A percentile compares a stretch with the other conserved stretches of the same genome.
Evolutionary conservation across 2,888 invertebrate species (phyloP).

Genomic region (Leucoptera coffeella): DNA sequence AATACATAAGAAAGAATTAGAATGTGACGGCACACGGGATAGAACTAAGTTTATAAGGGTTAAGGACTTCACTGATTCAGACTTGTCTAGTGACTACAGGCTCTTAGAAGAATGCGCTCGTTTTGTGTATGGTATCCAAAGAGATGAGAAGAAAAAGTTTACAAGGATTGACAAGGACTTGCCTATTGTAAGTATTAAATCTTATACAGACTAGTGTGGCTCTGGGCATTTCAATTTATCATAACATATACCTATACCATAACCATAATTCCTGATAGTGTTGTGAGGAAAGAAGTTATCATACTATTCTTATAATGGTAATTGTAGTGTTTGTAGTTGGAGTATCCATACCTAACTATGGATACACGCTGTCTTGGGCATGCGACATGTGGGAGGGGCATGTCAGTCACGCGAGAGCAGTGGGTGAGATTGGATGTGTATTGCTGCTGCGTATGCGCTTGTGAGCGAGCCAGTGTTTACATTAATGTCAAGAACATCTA

Average conservation of each 20-base stretch:
- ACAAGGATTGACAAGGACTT: slow-evolving; percentile 51
- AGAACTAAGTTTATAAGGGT: slow-evolving; percentile 72
- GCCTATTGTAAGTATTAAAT: slow-evolving; percentile 38
- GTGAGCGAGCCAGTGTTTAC: too few relatives aligned
- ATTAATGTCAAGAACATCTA: too few relatives aligned
- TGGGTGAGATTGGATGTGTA: too few relatives aligned
- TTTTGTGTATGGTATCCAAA: slow-evolving; percentile 59
- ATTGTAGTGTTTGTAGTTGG: too few relatives aligned
- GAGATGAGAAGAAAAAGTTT: slow-evolving; percentile 52
- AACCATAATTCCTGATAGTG: not conserved
- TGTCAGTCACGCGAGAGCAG: too few relatives aligned
- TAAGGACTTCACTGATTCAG: slow-evolving; percentile 69
- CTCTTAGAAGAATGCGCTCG: slow-evolving; percentile 75
- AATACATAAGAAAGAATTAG: slow-evolving; percentile 74
- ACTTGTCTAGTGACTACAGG: slow-evolving; percentile 77
- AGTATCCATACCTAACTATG: too few relatives aligned
- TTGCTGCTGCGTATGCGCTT: too few relatives aligned
- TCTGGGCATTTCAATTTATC: not conserved
- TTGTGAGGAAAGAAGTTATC: not conserved
- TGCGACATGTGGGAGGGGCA: too few relatives aligned
- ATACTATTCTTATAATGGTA: not conserved
- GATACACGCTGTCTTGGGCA: too few relatives aligned
- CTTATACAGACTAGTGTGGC: not conserved
- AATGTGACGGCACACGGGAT: slow-evolving; percentile 76
- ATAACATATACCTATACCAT: not conserved